Percentiles rank a stretch among this genome's conserved stretches.
Conservation (phyloP, 2,888 invertebrate species). For the Gnatocerus cornutus region DNA sequence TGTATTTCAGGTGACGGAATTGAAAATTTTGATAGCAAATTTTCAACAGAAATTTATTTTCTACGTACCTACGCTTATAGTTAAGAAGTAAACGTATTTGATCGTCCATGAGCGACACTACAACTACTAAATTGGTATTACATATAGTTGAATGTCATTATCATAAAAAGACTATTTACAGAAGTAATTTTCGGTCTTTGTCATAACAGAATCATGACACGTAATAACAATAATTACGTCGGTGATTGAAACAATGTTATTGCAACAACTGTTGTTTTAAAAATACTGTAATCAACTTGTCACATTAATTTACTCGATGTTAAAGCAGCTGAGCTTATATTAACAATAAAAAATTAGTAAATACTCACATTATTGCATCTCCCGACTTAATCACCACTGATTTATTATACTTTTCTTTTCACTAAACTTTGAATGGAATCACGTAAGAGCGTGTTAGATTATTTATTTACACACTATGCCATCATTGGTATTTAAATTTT, state of each 20-base stretch:
- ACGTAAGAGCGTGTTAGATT: constrained; percentile 2
- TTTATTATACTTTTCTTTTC: constrained; percentile 42
- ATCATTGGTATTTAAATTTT: constrained; percentile 45
- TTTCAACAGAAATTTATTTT: not conserved
- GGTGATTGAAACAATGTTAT: constrained; percentile 10
- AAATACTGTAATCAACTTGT: not conserved
- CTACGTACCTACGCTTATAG: not conserved
- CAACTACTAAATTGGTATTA: constrained; percentile 22
- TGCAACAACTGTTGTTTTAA: not conserved
- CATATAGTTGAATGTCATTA: constrained; percentile 26
- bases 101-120: constrained; percentile 11
- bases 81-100: not conserved
- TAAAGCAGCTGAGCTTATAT: not conserved
- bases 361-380: constrained; percentile 48
- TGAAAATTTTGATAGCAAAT: no score
- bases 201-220: constrained; percentile 20
- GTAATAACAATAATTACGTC: constrained; percentile 41
- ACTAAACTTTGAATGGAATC: constrained; percentile 8
- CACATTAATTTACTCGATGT: not conserved
- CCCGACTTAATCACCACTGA: constrained; percentile 48
- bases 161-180: constrained; percentile 34
- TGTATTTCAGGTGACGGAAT: no score
- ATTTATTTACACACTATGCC: constrained; percentile 7
- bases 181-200: constrained; percentile 25
- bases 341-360: not conserved